phyloP scores from a whole-genome alignment of 2,888 invertebrate species.

The Euzophera pinguis region DNA sequence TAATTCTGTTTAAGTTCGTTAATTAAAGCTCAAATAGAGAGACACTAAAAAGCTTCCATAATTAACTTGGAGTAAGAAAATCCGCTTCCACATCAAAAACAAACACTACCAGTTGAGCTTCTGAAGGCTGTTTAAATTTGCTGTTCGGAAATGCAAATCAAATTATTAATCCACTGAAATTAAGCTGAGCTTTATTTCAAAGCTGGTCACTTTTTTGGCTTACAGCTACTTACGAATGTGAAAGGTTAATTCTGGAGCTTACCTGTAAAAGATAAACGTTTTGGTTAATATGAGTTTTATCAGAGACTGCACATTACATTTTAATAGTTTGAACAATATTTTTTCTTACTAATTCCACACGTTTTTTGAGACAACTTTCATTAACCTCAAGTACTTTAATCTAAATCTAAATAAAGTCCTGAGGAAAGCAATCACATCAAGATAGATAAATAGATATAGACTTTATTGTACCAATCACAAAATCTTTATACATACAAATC shows the following conservation, averaged over 20 bases:
- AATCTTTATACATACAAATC: too few relatives aligned
- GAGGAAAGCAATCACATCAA: too few relatives aligned
- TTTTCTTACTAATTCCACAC: too few relatives aligned
- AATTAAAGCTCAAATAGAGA: not conserved
- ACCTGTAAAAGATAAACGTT: slow-evolving; percentile 4
- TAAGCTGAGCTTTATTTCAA: not conserved
- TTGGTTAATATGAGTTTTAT: not conserved
- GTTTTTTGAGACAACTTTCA: too few relatives aligned
- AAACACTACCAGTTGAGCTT: not conserved
- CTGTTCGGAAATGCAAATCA: slow-evolving; percentile 4
- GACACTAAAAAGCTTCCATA: not conserved
- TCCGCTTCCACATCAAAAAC: not conserved
- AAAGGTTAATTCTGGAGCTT: not conserved
- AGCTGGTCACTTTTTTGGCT: not conserved
- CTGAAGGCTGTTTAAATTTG: not conserved
- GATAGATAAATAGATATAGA: too few relatives aligned
- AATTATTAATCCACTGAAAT: not conserved
- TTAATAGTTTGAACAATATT: too few relatives aligned
- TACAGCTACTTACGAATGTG: not conserved
- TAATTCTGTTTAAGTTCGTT: not conserved
- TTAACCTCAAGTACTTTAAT: too few relatives aligned
- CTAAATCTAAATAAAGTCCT: too few relatives aligned
- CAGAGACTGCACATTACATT: too few relatives aligned
- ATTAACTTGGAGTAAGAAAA: not conserved
- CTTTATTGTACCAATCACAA: too few relatives aligned